Evolutionary conservation across 2,113 vertebrate species (phyloP), one percentile per base, ranked within the genome.

Genomic region (Caloenas nicobarica): DNA sequence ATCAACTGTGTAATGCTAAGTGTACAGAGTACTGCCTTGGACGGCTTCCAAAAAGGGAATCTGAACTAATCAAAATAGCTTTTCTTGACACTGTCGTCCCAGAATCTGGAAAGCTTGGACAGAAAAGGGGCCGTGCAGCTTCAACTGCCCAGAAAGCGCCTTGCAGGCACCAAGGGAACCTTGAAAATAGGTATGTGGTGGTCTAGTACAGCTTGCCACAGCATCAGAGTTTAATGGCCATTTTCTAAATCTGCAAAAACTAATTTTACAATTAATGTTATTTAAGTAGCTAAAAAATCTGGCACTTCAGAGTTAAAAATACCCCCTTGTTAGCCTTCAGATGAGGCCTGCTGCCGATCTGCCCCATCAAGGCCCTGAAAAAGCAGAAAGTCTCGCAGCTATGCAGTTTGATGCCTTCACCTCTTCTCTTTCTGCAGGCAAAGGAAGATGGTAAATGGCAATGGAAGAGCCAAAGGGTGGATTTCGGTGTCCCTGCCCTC

Each of bases 391-490:
- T 34, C 44, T 15, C 15, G 1, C 25, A 10, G 29, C 21, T 26
- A 34, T 28, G 16, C 17, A 4, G 31, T 28, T 15, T 8, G 29
- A 18, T 50, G 23, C 76, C 31, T 24, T 61, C 38, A 29, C 28
- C 38, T 74, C 29, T 1, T 31, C 34, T 54, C 38, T 38, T 36
- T 18, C 29, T 61, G 33, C 33, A n/a, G 26, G 33, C 0, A 0
- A 38, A 68, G 36, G 33, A 60, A 44, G 8, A 13, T 28, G 33
- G 9, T 24, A 24, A 51, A 29, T 7, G 4, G 3, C 36, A 51
- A 2, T 1, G 0, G 0, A 11, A 69, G 65, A 50, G 34, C 15
- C 3, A 0, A 44, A 50, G 23, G 12, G 29, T 34, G 38, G 9
- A 13, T n/a, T 54, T 26, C 0, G 33, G 24, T 46, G 19, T 38